A percentile compares a stretch with the other conserved stretches of the same genome.
Conservation (phyloP, 1,140 invertebrate genomes). For the Psilanteris sp. region DNA sequence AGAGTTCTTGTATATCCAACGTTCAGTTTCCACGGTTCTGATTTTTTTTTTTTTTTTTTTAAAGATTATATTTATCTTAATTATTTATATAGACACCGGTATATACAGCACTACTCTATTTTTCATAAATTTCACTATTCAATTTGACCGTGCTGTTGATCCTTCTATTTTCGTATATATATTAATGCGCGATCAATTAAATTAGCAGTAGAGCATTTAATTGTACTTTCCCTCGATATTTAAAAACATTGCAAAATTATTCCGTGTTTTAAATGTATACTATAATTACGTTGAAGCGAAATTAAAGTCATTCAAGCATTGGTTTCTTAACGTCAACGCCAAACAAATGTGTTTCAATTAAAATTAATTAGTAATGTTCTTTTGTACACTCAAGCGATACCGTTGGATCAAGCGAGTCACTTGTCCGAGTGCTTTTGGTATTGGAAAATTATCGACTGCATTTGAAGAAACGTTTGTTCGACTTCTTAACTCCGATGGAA, state of each 20-base stretch:
- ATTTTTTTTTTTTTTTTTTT: too few relatives aligned
- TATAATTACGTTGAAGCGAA: not conserved
- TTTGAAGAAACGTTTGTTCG: constrained; percentile 50
- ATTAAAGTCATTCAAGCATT: not conserved
- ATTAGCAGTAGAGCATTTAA: too few relatives aligned
- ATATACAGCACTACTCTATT: too few relatives aligned
- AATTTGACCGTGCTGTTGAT: too few relatives aligned
- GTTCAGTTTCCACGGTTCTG: too few relatives aligned
- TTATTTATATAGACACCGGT: too few relatives aligned
- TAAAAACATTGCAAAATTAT: too few relatives aligned
- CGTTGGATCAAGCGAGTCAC: constrained; percentile 7
- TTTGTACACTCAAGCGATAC: constrained; percentile 14
- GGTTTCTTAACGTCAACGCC: not conserved
- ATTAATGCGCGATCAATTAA: too few relatives aligned
- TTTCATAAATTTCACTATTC: too few relatives aligned
- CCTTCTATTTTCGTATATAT: too few relatives aligned
- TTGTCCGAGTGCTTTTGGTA: constrained; percentile 32
- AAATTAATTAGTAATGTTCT: constrained; percentile 36
- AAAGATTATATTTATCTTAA: too few relatives aligned
- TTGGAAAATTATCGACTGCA: constrained; percentile 49
- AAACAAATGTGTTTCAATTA: constrained; percentile 33
- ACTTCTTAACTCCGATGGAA: constrained; percentile 48
- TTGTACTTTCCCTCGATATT: not conserved
- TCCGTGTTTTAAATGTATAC: not conserved
- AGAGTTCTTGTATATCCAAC: too few relatives aligned